Base-by-base conservation (phyloP, 2,797 vertebrate genomes). In the Valencia hispanica region DNA sequence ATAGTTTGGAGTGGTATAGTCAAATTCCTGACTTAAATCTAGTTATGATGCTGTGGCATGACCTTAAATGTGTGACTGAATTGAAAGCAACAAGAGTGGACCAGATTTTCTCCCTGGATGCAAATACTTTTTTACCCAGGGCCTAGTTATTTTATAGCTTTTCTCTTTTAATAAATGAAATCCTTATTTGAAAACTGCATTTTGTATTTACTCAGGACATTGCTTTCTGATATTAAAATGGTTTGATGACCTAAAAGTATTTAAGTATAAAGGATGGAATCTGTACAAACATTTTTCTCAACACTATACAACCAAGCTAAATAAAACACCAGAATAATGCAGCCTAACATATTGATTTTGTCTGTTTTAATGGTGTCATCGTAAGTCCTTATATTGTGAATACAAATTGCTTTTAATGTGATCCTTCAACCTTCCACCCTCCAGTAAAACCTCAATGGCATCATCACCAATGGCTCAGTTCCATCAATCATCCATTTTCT, bases 401-500 rank as follows among this genome's bases (percentile, higher is more conserved):
- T 34, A 65, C 11, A 79, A 83, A 81, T 75, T 68, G 15, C 34
- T 74, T 48, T 63, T 66, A 70, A 65, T 74, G 41, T 39, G 27
- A 63, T 70, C 75, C 70, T 81, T 71, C 70, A 79, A 18, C 79
- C 15, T 68, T 69, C 59, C 71, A 51, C 72, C 50, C 77, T 73
- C 53, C 17, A 57, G 45, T 50, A 74, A 83, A 84, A 61, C 51
- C 78, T 80, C 79, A 84, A 30, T 87, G 74, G 78, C 83, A 68
- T 74, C 84, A 74, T 87, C 85, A 7, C 76, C 90, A 79, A 50
- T 70, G 20, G 17, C 82, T 87, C 48, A n/a, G 30, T 80, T 79
- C 81, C 85, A 87, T 91, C 88, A 84, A 77, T 91, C 89, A 82
- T 73, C 78, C 69, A 34, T 66, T 71, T 70, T 69, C 61, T 4